These are phyloP conservation scores for Paradoxurus hermaphroditus DNA, from an alignment of 2,113 vertebrate species.

Conservation along the genomic window DNA sequence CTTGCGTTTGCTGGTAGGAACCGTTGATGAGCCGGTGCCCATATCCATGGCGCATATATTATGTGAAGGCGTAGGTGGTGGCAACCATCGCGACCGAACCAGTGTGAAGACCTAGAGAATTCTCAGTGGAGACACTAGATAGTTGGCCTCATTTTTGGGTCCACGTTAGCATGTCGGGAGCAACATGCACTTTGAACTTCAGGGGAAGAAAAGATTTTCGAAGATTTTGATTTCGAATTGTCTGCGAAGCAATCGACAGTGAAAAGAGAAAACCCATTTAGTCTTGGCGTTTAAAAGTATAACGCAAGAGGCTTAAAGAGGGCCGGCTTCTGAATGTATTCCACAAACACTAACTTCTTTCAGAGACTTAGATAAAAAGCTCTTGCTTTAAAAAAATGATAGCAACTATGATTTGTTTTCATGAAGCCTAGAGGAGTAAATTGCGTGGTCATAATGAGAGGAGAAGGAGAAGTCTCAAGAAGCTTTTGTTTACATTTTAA, in stretches of 20 bases:
- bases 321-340: neutral
- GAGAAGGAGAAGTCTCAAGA: neutral
- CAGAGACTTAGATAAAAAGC: constrained; percentile 9
- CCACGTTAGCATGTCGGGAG: neutral
- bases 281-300: neutral
- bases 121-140: neutral
- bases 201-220: neutral
- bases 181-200: neutral
- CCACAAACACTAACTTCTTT: neutral
- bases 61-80: rapidly evolving
- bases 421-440: neutral
- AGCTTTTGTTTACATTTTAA: constrained; percentile 20
- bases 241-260: neutral
- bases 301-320: neutral
- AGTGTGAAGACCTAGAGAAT: neutral
- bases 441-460: neutral
- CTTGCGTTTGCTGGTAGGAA: neutral
- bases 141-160: neutral
- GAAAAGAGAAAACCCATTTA: neutral
- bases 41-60: neutral
- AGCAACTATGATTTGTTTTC: constrained; percentile 12
- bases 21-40: neutral
- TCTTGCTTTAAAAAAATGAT: constrained; percentile 16
- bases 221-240: neutral
- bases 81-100: neutral